A percentile compares a stretch with the other conserved stretches of the same genome.
phyloP scores from a whole-genome alignment of 2,888 invertebrate genomes.

The Sinotaia quadrata region DNA sequence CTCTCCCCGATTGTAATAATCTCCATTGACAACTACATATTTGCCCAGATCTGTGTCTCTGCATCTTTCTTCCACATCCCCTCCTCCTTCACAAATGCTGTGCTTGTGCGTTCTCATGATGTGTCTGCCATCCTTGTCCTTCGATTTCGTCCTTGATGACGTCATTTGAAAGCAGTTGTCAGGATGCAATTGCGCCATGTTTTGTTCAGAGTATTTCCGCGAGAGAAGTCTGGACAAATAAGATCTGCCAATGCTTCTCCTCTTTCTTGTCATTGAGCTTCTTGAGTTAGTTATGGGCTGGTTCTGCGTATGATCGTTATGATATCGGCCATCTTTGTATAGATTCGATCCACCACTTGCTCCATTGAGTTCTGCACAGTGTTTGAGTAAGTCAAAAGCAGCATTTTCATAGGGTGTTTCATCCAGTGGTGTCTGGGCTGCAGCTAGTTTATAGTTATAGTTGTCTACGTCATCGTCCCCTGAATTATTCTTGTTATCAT shows the following conservation, averaged over 20 bases:
- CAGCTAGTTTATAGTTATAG: background rate
- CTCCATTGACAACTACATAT: too few species aligned
- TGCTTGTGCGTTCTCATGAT: too few species aligned
- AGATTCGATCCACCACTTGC: background rate
- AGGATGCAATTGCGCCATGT: background rate
- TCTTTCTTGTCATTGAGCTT: background rate
- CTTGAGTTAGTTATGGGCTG: too few species aligned
- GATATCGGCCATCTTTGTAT: background rate
- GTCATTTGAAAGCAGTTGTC: conserved; percentile 15
- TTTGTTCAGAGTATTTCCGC: background rate
- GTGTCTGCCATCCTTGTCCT: too few species aligned
- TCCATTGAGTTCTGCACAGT: background rate
- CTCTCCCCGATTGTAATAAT: too few species aligned
- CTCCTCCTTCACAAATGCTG: too few species aligned
- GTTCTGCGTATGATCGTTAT: too few species aligned
- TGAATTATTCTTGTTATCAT: conserved; percentile 16
- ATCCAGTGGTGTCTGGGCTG: background rate
- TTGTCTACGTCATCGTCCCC: conserved; percentile 11
- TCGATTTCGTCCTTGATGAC: too few species aligned
- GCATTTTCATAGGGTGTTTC: background rate
- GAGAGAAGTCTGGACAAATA: conserved; percentile 15
- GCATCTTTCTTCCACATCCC: background rate
- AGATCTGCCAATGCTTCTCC: conserved; percentile 12
- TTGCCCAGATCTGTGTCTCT: too few species aligned
- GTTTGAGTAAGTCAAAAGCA: background rate